Percentiles rank a stretch among this genome's conserved stretches.
Conservation (phyloP, 2,113 vertebrate species). For the Heteronetta atricapilla region DNA sequence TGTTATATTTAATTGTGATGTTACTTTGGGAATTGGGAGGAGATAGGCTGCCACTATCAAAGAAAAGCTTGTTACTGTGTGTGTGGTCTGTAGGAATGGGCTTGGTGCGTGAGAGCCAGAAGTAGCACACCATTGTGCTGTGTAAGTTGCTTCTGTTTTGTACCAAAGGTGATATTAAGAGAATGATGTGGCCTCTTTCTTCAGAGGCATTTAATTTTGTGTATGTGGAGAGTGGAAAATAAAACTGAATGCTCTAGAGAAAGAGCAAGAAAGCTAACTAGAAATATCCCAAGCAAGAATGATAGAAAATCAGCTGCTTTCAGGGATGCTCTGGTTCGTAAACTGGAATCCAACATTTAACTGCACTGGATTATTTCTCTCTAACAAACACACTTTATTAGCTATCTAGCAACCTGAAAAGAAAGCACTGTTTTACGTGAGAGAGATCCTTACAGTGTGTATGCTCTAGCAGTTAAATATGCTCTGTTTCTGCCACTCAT, state of each 20-base stretch:
- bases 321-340: background rate
- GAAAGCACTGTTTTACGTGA: background rate
- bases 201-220: background rate
- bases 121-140: background rate
- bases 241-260: background rate
- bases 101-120: background rate
- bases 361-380: conserved; percentile 42
- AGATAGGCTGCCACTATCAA: background rate
- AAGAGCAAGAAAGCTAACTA: background rate
- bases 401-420: background rate
- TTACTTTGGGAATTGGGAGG: background rate
- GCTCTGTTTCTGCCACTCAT: background rate
- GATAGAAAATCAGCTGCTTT: background rate
- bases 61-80: background rate
- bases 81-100: background rate
- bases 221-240: background rate
- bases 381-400: background rate
- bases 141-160: background rate
- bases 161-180: conserved; percentile 38
- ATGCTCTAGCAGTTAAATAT: background rate
- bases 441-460: background rate
- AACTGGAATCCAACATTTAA: conserved; percentile 35
- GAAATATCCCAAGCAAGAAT: background rate
- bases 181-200: background rate
- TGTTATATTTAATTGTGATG: conserved; percentile 22